Evolutionary conservation across 2,888 invertebrate genomes (phyloP), one percentile per base, ranked within the genome.

Genomic region (Caenorhabditis angaria): DNA sequence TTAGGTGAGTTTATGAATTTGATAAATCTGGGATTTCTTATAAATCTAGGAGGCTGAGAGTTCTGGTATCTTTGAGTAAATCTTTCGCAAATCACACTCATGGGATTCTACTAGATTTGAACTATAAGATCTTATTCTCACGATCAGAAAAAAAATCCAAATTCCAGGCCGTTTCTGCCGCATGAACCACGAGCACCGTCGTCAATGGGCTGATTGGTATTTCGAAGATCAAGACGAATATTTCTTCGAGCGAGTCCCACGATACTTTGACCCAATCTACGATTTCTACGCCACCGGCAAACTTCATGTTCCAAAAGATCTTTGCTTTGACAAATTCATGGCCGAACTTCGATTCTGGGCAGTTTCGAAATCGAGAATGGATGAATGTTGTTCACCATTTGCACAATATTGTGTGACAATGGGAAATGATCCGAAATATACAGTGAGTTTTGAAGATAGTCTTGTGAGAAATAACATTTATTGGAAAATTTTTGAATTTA

Each of bases 241-340:
- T 69, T 86, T 86, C 66, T 85, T 85, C 67, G 85, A 85, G 60
- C 63, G 85, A 61, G 85, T 85, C 20, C 85, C 85, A 14, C 80
- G 85, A 65, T 86, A 86, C 59, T 86, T 86, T 65, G 86, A 86
- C 60, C 85, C 86, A 20, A 85, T 86, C 59, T 86, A 86, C 67
- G 86, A 86, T 63, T 86, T 86, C 72, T 86, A 83, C 67, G 85
- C 84, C 10, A 82, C 85, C 32, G 86, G 86, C 25, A 85, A 85
- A 68, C 72, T 86, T 47, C 86, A 86, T 68, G 86, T 86, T 12
- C 85, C 85, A 12, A 86, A 86, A 72, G 85, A 85, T 69, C 68
- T 86, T 32, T 86, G 86, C 64, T 87, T 86, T 61, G 86, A 87
- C 57, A 85, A 85, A 58, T 86, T 87, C 73, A 86, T 86, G 86